A percentile compares a stretch with the other conserved stretches of the same genome.
These are phyloP conservation scores for Varanus komodoensis DNA, from an alignment of 2,113 vertebrate species.

Conservation along the genomic window DNA sequence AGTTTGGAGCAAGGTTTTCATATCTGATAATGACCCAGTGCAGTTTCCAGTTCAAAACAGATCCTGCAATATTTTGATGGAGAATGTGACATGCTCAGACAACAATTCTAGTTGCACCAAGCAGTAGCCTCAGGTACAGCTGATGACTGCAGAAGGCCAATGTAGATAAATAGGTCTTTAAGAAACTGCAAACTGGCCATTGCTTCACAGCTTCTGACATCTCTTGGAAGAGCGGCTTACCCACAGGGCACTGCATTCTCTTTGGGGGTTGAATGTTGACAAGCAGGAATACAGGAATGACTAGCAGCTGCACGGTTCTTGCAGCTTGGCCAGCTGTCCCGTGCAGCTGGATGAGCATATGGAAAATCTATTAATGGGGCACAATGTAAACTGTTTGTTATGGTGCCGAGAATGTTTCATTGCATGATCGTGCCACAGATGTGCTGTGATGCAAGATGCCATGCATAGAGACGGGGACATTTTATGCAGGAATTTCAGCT, in stretches of 20 bases:
- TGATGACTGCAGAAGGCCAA: background rate
- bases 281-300: slow-evolving; percentile 23
- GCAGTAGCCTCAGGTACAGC: slow-evolving; percentile 16
- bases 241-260: background rate
- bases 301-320: slow-evolving; percentile 19
- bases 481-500: background rate
- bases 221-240: background rate
- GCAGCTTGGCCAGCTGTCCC: slow-evolving; percentile 52
- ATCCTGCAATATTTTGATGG: background rate
- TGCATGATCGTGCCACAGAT: background rate
- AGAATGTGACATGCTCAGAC: rapidly evolving
- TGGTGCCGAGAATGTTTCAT: slow-evolving; percentile 17
- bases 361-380: slow-evolving; percentile 50
- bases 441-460: slow-evolving; percentile 3
- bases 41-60: background rate
- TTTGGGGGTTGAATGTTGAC: slow-evolving; percentile 19
- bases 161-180: slow-evolving; percentile 21
- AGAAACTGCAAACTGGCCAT: slow-evolving; percentile 19
- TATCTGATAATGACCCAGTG: background rate
- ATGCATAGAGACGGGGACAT: background rate
- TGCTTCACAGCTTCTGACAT: slow-evolving; percentile 29
- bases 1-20: slow-evolving; percentile 17
- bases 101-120: background rate
- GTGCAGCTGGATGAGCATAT: slow-evolving; percentile 60
- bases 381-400: slow-evolving; percentile 44